Base-by-base conservation (phyloP, 2,797 vertebrate species). In the Labroides dimidiatus region DNA sequence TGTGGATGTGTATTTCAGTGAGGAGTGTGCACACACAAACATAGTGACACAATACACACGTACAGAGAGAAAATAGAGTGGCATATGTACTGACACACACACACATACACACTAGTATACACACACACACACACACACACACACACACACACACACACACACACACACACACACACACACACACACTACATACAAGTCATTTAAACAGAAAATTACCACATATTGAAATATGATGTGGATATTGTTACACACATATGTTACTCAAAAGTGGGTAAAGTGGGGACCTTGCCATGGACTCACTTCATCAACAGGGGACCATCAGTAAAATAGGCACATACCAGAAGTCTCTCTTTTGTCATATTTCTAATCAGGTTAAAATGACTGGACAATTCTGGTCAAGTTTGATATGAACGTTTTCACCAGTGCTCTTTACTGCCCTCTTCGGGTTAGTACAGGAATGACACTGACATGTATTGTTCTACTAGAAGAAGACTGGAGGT, bases 1-100 rank as follows among this genome's bases (percentile, higher is more conserved):
- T 24, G 60, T 48, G 33, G 52, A 42, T 41, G 39, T 21, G 43
- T 62, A 49, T 47, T 44, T 30, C 15, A 57, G 61, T 66, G n/a
- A 53, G 59, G 50, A 44, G 54, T 16, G 33, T 12, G 14, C 54
- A 14, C 65, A 47, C 20, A 61, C 10, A 62, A 10, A 63, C 63
- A 48, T 12, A 17, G 6, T 1, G 1, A 39, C 8, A 33, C 6
- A 10, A 49, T 20, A 39, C 37, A 63, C 50, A 47, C 17, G 13
- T 1, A 14, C 21, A 45, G 9, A 58, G 12, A 50, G 12, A 33
- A 30, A 15, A 33, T 30, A n/a, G 9, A 51, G 23, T 15, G 17
- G 30, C 30, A 51, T 8, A 36, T 1, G 19, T n/a, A 44, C 42
- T 17, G 14, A 42, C 43, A 41, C 13, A 58, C 42, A 59, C 39